Evolutionary conservation across 2,797 vertebrate species (phyloP), one percentile per base, ranked within the genome.

Genomic region (Pseudotriccus pelzelni): DNA sequence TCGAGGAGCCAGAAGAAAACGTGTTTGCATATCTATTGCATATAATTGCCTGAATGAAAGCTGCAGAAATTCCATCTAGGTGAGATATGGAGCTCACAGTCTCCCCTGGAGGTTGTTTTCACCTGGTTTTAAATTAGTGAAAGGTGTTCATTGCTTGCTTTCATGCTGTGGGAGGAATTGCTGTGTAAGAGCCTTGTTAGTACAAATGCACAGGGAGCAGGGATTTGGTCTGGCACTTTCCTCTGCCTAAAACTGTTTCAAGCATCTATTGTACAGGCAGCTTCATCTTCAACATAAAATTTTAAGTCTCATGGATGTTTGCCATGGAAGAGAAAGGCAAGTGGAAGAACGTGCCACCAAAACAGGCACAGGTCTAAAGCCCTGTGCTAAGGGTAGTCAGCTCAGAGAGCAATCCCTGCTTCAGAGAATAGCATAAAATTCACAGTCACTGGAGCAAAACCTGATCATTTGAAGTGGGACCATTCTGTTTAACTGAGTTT

Each of bases 151-250:
- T 49, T 41, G 7, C 46, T 90, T 79, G 8, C 56, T 87, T 83
- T 83, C 56, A 19, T 12, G 27, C 64, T 66, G 36, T 55, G 63
- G 60, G 25, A 6, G 6, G 63, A 84, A 87, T 22, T 73, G 63
- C 58, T 21, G 0, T 43, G 11, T 58, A 75, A 68, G n/a, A 67
- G 34, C 37, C 24, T 17, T 14, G 59, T 15, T 28, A 55, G 34
- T 30, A 44, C 28, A 49, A 56, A 37, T 23, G 14, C 0, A 0
- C 20, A 22, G 39, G 23, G 36, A 64, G n/a, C 2, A 4, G 34
- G n/a, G 32, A 43, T 44, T 14, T 88, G 37, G 41, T 75, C 49
- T n/a, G 10, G 43, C 28, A 19, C 39, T 27, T 62, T 82, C 18
- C n/a, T 50, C 67, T 8, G 3, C 50, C 39, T 55, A 34, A 87